These are phyloP conservation scores for Malurus cyaneus DNA, from an alignment of 2,113 vertebrate genomes.

Conservation along the genomic window DNA sequence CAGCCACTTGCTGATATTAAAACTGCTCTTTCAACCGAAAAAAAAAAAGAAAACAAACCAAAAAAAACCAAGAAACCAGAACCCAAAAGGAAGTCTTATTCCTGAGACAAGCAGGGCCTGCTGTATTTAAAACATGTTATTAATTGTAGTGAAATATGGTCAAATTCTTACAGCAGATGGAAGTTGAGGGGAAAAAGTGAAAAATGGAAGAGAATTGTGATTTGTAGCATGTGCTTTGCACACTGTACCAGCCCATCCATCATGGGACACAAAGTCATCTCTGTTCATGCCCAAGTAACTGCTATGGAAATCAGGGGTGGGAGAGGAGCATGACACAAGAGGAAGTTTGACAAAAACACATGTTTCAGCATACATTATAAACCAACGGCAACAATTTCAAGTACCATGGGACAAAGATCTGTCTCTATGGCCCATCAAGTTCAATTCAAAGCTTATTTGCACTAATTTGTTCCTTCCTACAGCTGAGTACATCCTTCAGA, in stretches of 20 bases:
- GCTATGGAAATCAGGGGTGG: background rate
- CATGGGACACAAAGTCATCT: background rate
- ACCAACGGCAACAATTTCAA: background rate
- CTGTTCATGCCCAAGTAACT: background rate
- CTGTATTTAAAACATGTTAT: background rate
- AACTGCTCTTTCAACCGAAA: background rate
- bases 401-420: background rate
- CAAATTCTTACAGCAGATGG: background rate
- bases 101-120: background rate
- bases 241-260: fast-evolving
- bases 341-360: background rate
- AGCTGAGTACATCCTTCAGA: background rate
- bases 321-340: background rate
- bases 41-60: background rate
- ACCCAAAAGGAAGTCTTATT: background rate
- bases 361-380: fast-evolving
- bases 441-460: background rate
- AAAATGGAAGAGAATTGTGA: background rate
- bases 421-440: background rate
- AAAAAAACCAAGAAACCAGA: too few relatives aligned
- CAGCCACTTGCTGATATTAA: conserved; percentile 6
- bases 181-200: background rate
- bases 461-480: background rate
- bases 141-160: background rate
- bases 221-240: background rate